Conservation (phyloP, 53 echinoderm and acorn worm genomes). For the Paelopatides confundens region DNA sequence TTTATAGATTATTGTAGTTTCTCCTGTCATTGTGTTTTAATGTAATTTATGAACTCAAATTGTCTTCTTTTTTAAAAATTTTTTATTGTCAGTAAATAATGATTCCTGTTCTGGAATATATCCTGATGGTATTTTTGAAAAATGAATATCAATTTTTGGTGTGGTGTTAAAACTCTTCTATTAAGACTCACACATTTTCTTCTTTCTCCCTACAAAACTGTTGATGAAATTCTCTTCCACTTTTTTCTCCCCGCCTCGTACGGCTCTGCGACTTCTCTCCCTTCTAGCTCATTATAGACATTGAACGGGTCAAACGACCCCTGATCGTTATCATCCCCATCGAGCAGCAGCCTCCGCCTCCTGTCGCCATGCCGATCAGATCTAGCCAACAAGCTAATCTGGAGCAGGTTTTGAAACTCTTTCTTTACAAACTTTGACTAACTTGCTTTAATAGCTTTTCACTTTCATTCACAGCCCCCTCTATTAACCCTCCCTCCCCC, state of each 20-base stretch:
- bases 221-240: not conserved
- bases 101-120: too few relatives aligned
- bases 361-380: constrained; percentile 6
- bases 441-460: constrained; percentile 11
- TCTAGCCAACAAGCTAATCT: constrained; percentile 20
- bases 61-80: too few relatives aligned
- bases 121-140: too few relatives aligned
- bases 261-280: not conserved
- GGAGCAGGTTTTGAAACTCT: constrained; percentile 14
- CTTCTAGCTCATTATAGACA: constrained; percentile 43
- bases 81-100: too few relatives aligned
- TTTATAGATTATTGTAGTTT: too few relatives aligned
- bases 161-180: too few relatives aligned
- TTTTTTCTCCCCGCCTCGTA: not conserved
- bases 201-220: too few relatives aligned
- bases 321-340: constrained; percentile 36
- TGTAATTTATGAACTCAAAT: too few relatives aligned
- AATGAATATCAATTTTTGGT: too few relatives aligned
- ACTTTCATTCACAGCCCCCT: constrained; percentile 22
- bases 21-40: too few relatives aligned
- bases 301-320: constrained; percentile 38
- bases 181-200: too few relatives aligned
- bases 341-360: constrained; percentile 27
- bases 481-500: too few relatives aligned
- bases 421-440: not conserved